Evolutionary conservation across 1,140 invertebrate species (phyloP).

Genomic region (Cepaea nemoralis): DNA sequence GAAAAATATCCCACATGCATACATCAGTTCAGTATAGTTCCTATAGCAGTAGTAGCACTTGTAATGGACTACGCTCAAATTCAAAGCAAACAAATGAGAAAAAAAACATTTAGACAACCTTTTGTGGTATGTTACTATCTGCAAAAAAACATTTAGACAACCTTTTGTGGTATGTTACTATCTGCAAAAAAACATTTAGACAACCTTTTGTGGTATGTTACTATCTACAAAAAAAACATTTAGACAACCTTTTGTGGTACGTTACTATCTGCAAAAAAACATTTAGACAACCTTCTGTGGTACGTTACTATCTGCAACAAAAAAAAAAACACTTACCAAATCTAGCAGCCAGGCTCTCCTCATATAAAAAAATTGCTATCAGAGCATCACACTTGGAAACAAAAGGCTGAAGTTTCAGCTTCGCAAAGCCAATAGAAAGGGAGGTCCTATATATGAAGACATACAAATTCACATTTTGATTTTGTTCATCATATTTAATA

Average conservation of each 20-base stretch:
- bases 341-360: slow-evolving; percentile 53
- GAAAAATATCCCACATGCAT: too few relatives aligned
- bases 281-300: background rate
- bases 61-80: too few relatives aligned
- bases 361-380: slow-evolving; percentile 54
- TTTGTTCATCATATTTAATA: too few relatives aligned
- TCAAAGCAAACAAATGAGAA: too few relatives aligned
- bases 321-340: slow-evolving; percentile 43
- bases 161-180: background rate
- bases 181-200: background rate
- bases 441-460: slow-evolving; percentile 49
- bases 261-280: background rate
- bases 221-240: background rate
- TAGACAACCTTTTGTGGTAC: background rate
- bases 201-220: background rate
- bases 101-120: background rate
- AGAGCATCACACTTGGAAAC: slow-evolving; percentile 55
- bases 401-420: slow-evolving; percentile 43
- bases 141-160: too few relatives aligned
- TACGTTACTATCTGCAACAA: background rate
- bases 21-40: too few relatives aligned
- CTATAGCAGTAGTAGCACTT: too few relatives aligned
- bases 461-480: too few relatives aligned
- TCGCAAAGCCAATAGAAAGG: slow-evolving; percentile 50
- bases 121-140: background rate